Percentiles rank a stretch among this genome's conserved stretches.
These are phyloP conservation scores for Pantelozetes paolii DNA, from an alignment of 2,888 invertebrate genomes.

Conservation along the genomic window DNA sequence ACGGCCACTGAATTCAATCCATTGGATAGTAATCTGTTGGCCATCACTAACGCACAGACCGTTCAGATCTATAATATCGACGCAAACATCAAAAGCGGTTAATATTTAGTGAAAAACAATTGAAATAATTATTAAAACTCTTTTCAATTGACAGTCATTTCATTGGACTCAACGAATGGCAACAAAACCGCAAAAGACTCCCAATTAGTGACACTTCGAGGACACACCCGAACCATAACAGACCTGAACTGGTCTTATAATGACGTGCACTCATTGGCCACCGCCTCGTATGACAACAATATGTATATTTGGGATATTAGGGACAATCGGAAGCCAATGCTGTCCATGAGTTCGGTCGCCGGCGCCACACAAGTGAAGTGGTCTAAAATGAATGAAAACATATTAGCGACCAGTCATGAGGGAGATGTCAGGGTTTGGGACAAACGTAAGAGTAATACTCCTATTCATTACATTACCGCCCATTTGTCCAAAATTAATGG, in stretches of 20 bases:
- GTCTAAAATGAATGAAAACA: conserved; percentile 75
- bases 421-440: conserved; percentile 96
- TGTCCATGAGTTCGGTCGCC: conserved; percentile 49
- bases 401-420: conserved; percentile 90
- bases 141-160: background rate
- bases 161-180: background rate
- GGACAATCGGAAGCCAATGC: conserved; percentile 35
- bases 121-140: background rate
- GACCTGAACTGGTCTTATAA: conserved; percentile 87
- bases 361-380: conserved; percentile 86
- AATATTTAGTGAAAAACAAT: background rate
- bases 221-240: conserved; percentile 48
- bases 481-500: conserved; percentile 85
- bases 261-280: conserved; percentile 68
- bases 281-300: conserved; percentile 88
- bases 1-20: conserved; percentile 90
- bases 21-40: conserved; percentile 61
- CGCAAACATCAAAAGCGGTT: background rate
- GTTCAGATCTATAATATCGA: conserved; percentile 42
- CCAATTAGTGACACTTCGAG: conserved; percentile 35
- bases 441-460: conserved; percentile 57
- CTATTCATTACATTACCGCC: conserved; percentile 87
- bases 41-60: conserved; percentile 61
- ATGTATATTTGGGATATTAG: conserved; percentile 87
- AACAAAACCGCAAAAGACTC: background rate